Evolutionary conservation across 2,888 invertebrate species (phyloP).

Genomic region (Protonemura montana): DNA sequence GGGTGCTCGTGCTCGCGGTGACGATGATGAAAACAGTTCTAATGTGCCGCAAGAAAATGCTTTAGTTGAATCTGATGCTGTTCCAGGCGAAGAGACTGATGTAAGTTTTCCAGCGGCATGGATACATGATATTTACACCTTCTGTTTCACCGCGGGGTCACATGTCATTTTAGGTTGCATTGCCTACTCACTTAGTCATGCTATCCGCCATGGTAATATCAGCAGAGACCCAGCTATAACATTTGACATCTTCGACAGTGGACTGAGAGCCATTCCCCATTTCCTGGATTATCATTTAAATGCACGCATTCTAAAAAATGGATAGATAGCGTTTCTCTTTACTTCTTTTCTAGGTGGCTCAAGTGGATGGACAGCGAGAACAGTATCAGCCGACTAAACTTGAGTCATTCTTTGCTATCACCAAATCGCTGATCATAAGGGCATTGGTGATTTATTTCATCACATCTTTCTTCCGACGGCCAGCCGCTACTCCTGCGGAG

Average conservation of each 20-base stretch:
- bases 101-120: not conserved
- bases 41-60: not conserved
- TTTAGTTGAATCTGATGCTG: not conserved
- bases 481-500: constrained; percentile 59
- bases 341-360: constrained; percentile 44
- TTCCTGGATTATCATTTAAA: not conserved
- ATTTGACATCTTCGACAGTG: no score
- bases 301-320: not conserved
- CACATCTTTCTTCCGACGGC: constrained; percentile 83
- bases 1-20: not conserved
- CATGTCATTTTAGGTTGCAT: not conserved
- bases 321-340: not conserved
- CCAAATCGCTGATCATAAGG: constrained; percentile 86
- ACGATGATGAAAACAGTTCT: not conserved
- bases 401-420: constrained; percentile 82
- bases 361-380: constrained; percentile 52
- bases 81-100: not conserved
- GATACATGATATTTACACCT: no score
- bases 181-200: not conserved
- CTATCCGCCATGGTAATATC: no score
- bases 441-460: constrained; percentile 93
- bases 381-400: constrained; percentile 68
- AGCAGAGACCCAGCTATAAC: no score
- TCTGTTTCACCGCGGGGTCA: not conserved
- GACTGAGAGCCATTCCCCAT: no score